phyloP scores from a whole-genome alignment of 2,797 vertebrate species.

The Tokudaia muenninki region DNA sequence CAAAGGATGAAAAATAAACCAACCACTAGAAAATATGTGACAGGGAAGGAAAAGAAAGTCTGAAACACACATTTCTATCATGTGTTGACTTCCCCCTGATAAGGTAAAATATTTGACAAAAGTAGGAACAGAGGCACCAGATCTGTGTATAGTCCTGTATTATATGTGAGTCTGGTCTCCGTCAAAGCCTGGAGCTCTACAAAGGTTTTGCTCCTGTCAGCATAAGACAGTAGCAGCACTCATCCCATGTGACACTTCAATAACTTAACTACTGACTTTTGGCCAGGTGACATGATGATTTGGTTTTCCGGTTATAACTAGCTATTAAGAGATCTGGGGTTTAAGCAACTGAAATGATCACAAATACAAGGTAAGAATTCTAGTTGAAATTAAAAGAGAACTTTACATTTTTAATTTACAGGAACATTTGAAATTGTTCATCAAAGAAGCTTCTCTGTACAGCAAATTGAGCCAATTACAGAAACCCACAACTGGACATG shows the following conservation, averaged over 20 bases:
- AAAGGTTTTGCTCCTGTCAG: neutral
- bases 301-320: neutral
- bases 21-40: neutral
- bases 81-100: neutral
- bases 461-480: neutral
- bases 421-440: neutral
- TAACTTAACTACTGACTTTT: neutral
- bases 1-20: neutral
- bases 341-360: neutral
- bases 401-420: neutral
- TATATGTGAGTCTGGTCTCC: neutral
- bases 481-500: neutral
- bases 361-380: neutral
- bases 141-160: no score
- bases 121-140: neutral
- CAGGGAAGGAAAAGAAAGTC: neutral
- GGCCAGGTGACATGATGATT: neutral
- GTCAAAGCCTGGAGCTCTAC: neutral
- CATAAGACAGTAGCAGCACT: neutral
- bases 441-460: neutral
- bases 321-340: neutral
- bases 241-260: accelerated
- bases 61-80: neutral
- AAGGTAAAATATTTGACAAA: neutral
- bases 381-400: neutral